Base-by-base conservation (phyloP, 2,888 invertebrate species). In the Chydorus sphaericus region DNA sequence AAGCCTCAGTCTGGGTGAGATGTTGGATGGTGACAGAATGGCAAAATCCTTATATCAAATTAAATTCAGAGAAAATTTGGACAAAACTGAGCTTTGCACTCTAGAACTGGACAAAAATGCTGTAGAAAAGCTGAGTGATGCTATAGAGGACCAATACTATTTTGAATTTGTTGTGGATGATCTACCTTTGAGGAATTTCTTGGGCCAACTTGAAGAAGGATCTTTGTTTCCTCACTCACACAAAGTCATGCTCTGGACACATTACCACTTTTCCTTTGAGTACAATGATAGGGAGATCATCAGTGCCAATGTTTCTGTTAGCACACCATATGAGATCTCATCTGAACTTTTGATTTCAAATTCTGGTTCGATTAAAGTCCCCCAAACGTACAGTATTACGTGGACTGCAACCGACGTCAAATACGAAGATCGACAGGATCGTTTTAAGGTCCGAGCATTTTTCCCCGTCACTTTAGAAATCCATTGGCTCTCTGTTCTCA, bases 1-100 rank as follows among this genome's bases (percentile, higher is more conserved):
- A 59, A 69, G 70, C 57, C 62, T 75, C 52, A 69, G 72, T 3
- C 64, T 75, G 18, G 74, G 75, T n/a, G 74, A 75, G 62, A 73
- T 74, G 3, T 62, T 75, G 39, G 73, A 73, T 66, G 75, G 75
- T n/a, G 75, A 75, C 60, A 66, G 74, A 26, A 74, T 74, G 73
- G 75, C 75, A 8, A 61, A 68, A 48, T 74, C 73, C 1, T 58
- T 69, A 54, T 75, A 73, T 60, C 65, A 70, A 31, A 66, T 75
- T 54, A 64, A 66, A 33, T 74, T 71, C 60, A 55, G 64, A 70
- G 71, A 65, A 52, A 63, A 69, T 60, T 61, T 65, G 4, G 65
- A 66, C 16, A 67, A 68, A 56, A 65, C 66, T 52, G 66, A 67
- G 56, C 62, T 75, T 28, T 75, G 74, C 62, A 68, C 65, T 44